Base-by-base conservation (phyloP, 1,140 invertebrate species). In the Thaumetopoea pityocampa region DNA sequence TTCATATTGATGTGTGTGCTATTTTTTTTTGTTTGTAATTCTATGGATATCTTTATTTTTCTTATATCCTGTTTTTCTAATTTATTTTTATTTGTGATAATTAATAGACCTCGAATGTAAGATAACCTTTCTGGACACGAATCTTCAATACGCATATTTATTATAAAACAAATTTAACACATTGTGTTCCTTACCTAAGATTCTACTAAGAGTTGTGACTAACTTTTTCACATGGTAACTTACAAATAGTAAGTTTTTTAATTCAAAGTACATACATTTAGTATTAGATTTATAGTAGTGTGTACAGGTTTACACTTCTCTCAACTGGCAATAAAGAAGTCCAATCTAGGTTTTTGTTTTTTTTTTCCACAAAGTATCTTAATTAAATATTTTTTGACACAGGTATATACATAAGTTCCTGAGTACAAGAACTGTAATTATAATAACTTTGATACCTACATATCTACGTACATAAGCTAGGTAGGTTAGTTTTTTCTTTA, bases 291-390 rank as follows among this genome's bases (percentile, higher is more conserved):
- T 71, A 62, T 56, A 62, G 69, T 78, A 74, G 72, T 43, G 60
- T 80, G 76, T 82, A 83, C 78, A 83, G 68, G 71, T 81, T 53
- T 71, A 59, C 55, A 66, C 59, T 67, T 67, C 51, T 57, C 51
- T 42, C 41, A 50, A 26, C 23, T 78, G 72, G 80, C 74, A 84
- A 84, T 84, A 84, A 81, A 82, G 81, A 78, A 84, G 79, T 84
- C 69, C 68, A 84, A 80, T 68, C 57, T 51, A 53, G 55, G 8
- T 33, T 32, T 52, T 56, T 36, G 57, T 61, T 59, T 60, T 49
- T 51, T 35, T 52, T 40, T 38, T 37, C 7, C 8, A 10, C n/a
- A n/a, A n/a, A n/a, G n/a, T n/a, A n/a, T n/a, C n/a, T n/a, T n/a
- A n/a, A n/a, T n/a, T n/a, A n/a, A n/a, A n/a, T n/a, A n/a, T n/a